Conservation (phyloP, 2,797 vertebrate genomes). For the Cercopithecus neglectus region DNA sequence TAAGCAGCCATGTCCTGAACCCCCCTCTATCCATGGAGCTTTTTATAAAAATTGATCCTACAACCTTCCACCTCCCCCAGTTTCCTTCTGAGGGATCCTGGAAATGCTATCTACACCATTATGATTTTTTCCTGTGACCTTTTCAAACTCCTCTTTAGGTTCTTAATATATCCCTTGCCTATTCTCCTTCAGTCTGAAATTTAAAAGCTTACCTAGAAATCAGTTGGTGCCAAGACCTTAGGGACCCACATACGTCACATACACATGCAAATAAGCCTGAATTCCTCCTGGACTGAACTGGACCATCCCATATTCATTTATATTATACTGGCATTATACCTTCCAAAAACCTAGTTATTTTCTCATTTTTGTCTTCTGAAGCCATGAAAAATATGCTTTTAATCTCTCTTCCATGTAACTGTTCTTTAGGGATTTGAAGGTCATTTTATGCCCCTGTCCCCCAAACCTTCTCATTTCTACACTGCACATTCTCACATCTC, state of each 20-base stretch:
- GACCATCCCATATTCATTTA: not conserved
- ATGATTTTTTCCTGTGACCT: not conserved
- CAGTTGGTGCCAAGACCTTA: not conserved
- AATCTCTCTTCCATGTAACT: not conserved
- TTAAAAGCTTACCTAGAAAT: not conserved
- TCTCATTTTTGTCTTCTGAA: not conserved
- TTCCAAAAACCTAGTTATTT: not conserved
- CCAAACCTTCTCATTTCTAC: not conserved
- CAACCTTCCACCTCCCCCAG: accelerated
- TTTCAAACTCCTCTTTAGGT: not conserved
- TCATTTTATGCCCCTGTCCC: not conserved
- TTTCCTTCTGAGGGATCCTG: not conserved
- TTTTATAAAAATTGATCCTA: not conserved
- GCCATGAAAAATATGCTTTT: not conserved
- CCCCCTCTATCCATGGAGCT: not conserved
- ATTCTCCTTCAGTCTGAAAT: not conserved
- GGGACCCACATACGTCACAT: not conserved
- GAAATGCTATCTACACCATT: not conserved
- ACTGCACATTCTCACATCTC: not conserved
- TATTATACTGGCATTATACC: not conserved
- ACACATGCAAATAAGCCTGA: not conserved
- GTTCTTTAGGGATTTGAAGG: not conserved
- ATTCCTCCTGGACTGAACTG: not conserved
- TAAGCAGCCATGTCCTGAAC: not conserved
- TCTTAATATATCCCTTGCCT: not conserved